Conservation (phyloP, 2,888 invertebrate genomes). For the Nomada ruficornis region DNA sequence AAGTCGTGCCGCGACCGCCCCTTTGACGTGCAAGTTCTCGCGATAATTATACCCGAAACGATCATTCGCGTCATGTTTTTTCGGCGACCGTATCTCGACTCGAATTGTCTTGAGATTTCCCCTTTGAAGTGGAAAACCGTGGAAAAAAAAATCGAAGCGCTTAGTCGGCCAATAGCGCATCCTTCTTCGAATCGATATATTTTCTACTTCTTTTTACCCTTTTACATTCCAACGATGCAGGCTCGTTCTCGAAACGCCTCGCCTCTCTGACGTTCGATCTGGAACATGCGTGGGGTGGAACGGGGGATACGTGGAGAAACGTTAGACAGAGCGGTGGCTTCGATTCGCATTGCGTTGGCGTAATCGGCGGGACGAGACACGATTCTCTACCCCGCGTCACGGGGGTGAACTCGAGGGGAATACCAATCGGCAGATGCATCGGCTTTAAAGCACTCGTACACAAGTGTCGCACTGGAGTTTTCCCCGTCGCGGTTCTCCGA, state of each 20-base stretch:
- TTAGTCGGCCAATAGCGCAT: background rate
- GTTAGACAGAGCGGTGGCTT: slow-evolving; percentile 1
- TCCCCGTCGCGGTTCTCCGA: slow-evolving; percentile 30
- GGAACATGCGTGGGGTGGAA: background rate
- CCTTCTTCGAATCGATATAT: background rate
- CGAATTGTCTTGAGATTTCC: no score
- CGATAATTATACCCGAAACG: slow-evolving; percentile 19
- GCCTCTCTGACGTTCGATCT: background rate
- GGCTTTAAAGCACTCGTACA: slow-evolving; percentile 56
- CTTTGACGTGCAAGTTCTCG: slow-evolving; percentile 59
- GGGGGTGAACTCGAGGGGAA: slow-evolving; percentile 44
- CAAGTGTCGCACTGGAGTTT: slow-evolving; percentile 31
- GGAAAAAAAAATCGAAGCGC: slow-evolving; percentile 4
- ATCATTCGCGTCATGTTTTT: slow-evolving; percentile 13
- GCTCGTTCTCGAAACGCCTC: background rate
- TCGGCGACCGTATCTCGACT: background rate
- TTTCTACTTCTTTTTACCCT: background rate
- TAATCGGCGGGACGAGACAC: slow-evolving; percentile 20
- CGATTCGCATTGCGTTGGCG: slow-evolving; percentile 32
- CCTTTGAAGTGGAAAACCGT: slow-evolving; percentile 2
- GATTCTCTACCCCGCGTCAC: slow-evolving; percentile 28
- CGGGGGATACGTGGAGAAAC: slow-evolving; percentile 11
- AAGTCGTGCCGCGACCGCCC: background rate
- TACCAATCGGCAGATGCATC: slow-evolving; percentile 62
- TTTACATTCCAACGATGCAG: background rate